phyloP scores from a whole-genome alignment of 2,888 invertebrate species.

The Mythimna vitellina region DNA sequence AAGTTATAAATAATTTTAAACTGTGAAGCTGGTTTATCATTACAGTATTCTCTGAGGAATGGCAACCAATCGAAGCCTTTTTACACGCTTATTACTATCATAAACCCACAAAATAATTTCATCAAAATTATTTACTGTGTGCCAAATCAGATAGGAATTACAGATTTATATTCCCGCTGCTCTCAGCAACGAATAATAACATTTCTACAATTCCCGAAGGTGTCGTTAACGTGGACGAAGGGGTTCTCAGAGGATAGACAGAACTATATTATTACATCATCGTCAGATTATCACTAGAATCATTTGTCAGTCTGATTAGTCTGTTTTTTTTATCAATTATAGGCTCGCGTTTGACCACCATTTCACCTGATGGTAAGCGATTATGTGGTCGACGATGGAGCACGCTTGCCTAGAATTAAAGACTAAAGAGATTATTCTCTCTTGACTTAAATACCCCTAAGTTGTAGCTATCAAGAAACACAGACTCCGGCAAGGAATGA shows the following conservation, averaged over 20 bases:
- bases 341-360: too few relatives aligned
- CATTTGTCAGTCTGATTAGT: too few relatives aligned
- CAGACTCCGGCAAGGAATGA: too few relatives aligned
- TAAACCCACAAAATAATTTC: slow-evolving; percentile 19
- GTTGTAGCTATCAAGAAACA: too few relatives aligned
- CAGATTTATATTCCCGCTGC: slow-evolving; percentile 49
- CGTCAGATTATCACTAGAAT: background rate
- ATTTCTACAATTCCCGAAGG: slow-evolving; percentile 24
- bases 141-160: slow-evolving; percentile 50
- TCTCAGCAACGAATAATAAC: slow-evolving; percentile 22
- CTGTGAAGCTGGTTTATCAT: background rate
- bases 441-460: too few relatives aligned
- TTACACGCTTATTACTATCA: background rate
- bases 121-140: slow-evolving; percentile 33
- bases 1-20: background rate
- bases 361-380: too few relatives aligned
- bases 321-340: too few relatives aligned
- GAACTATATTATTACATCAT: slow-evolving; percentile 7
- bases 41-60: slow-evolving; percentile 27
- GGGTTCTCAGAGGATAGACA: slow-evolving; percentile 10
- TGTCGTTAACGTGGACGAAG: slow-evolving; percentile 21
- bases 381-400: too few relatives aligned
- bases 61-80: background rate
- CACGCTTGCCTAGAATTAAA: too few relatives aligned
- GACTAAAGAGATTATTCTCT: too few relatives aligned